Evolutionary conservation across 2,797 vertebrate species (phyloP).

Genomic region (Myotis pilosus): DNA sequence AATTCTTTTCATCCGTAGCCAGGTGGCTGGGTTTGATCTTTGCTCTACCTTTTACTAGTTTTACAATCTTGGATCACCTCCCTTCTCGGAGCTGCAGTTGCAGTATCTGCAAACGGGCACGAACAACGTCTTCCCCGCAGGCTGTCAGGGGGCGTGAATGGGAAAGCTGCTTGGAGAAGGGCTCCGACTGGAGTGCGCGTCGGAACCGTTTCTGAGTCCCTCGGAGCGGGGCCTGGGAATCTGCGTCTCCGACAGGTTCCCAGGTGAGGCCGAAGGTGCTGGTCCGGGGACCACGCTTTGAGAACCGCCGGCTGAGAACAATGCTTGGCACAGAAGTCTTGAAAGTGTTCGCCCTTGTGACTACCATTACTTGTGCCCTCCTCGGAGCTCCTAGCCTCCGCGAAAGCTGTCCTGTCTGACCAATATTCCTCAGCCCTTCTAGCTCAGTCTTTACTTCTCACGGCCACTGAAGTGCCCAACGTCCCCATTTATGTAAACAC

Average conservation of each 20-base stretch:
- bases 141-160: background rate
- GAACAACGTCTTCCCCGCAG: background rate
- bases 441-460: background rate
- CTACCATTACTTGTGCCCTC: background rate
- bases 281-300: background rate
- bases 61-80: background rate
- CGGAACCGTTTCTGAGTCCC: background rate
- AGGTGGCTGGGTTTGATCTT: background rate
- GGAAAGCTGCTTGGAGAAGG: background rate
- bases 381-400: background rate
- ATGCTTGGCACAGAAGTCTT: too few species aligned
- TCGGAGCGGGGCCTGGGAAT: background rate
- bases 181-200: background rate
- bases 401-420: background rate
- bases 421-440: background rate
- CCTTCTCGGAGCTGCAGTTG: background rate
- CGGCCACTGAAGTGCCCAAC: fast-evolving
- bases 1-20: background rate
- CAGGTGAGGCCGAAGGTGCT: background rate
- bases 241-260: background rate
- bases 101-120: background rate
- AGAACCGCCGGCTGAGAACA: background rate
- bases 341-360: background rate
- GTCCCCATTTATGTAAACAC: background rate
- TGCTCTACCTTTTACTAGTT: background rate